phyloP scores from a whole-genome alignment of 2,797 vertebrate species.

The Thalassophryne amazonica region DNA sequence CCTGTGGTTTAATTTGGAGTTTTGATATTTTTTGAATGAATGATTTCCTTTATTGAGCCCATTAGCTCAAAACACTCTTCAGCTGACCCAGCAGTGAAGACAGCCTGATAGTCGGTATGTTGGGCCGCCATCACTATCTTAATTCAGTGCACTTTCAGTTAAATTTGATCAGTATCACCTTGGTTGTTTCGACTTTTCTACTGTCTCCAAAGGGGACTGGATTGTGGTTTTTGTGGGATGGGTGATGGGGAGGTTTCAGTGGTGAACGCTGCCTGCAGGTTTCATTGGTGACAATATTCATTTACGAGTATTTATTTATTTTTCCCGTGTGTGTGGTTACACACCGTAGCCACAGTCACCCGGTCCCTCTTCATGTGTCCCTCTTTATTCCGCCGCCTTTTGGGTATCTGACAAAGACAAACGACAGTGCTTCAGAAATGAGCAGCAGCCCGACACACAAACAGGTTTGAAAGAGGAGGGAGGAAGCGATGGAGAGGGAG shows the following conservation, averaged over 20 bases:
- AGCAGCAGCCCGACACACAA: constrained; percentile 69
- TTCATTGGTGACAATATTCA: constrained; percentile 36
- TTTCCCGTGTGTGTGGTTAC: constrained; percentile 28
- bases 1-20: constrained; percentile 11
- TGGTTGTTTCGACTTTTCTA: constrained; percentile 20
- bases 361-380: constrained; percentile 75
- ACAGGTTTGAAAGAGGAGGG: constrained; percentile 69
- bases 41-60: constrained; percentile 55
- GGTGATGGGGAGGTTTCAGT: constrained; percentile 45
- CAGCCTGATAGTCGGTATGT: constrained; percentile 75
- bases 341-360: constrained; percentile 45
- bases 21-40: constrained; percentile 25
- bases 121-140: constrained; percentile 30
- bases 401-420: constrained; percentile 83
- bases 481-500: constrained; percentile 21
- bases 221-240: constrained; percentile 5
- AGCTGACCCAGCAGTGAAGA: constrained; percentile 73
- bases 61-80: constrained; percentile 78
- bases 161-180: constrained; percentile 54
- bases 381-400: constrained; percentile 80
- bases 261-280: constrained; percentile 41
- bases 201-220: constrained; percentile 22
- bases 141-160: constrained; percentile 67
- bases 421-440: constrained; percentile 81
- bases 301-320: constrained; percentile 25